phyloP scores from a whole-genome alignment of 2,113 vertebrate species.

The Tragelaphus strepsiceros region DNA sequence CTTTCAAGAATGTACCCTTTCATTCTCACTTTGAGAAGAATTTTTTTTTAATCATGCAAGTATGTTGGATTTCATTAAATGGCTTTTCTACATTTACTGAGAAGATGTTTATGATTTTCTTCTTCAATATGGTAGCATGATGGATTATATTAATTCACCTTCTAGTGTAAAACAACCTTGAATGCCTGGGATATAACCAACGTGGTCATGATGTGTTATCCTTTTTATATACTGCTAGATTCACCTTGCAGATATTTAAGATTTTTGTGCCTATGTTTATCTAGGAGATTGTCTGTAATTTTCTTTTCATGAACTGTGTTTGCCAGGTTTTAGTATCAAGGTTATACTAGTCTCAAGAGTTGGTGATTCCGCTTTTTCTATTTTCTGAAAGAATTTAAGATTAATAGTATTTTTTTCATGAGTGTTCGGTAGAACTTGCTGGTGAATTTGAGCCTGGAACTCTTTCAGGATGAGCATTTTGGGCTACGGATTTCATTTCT shows the following conservation, averaged over 20 bases:
- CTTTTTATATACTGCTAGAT: not conserved
- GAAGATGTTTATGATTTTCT: not conserved
- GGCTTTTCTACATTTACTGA: not conserved
- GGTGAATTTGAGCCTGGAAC: not conserved
- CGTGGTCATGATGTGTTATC: not conserved
- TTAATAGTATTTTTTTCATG: not conserved
- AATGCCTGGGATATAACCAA: not conserved
- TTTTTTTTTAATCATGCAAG: not conserved
- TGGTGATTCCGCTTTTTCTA: not conserved
- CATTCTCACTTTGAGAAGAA: not conserved
- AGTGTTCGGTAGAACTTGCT: not conserved
- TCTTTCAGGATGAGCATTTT: constrained; percentile 4
- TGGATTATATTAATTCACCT: not conserved
- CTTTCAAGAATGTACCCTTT: not conserved
- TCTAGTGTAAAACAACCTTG: not conserved
- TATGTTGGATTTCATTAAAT: not conserved
- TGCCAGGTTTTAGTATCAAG: not conserved
- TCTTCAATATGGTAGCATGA: not conserved
- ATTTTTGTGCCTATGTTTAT: not conserved
- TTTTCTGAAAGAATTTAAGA: not conserved
- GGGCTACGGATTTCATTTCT: not conserved
- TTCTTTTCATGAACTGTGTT: not conserved
- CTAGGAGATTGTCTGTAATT: not conserved
- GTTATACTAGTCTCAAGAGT: not conserved
- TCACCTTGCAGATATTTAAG: not conserved